Evolutionary conservation across 2,888 invertebrate genomes (phyloP), one percentile per base, ranked within the genome.

Genomic region (Acanthacorydalis orientalis): DNA sequence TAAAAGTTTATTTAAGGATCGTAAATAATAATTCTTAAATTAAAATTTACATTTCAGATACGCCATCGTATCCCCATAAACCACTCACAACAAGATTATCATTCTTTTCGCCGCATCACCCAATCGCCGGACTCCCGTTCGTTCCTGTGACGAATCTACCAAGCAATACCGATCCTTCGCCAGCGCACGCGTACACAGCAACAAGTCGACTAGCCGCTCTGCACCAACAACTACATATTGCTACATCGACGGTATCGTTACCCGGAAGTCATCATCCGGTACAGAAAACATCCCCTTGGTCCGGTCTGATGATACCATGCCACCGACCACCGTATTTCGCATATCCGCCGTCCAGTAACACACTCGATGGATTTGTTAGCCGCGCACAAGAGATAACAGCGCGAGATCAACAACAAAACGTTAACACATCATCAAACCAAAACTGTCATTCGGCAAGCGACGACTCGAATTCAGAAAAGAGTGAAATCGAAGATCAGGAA

Each of bases 291-390:
- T 68, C 69, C 1, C 71, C 72, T 1, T 77, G 76, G 77, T 73
- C 75, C 47, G 68, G 72, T 56, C 68, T 75, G 49, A 72, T 75
- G 65, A 67, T 75, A 57, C 75, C 75, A 0, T 76, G 73, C 56
- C 23, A 23, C 23, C 23, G 23, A 23, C 66, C 68, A 47, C 55
- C 54, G 49, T 45, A 49, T 47, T 38, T 44, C 50, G 11, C 43
- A n/a, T 47, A 47, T 11, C 47, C 47, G 16, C 14, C 15, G 7
- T 37, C 37, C n/a, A 23, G 6, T 23, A 23, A 23, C 23, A 23
- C 23, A 23, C 23, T 23, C 23, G 23, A 23, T 23, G 23, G 23
- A 6, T 23, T 23, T 23, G 23, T 23, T 23, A 23, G 6, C 6
- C 23, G 23, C 6, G 6, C 23, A 6, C 37, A 37, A 37, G 37